Base-by-base conservation (phyloP, 2,113 vertebrate species). In the Cyanistes caeruleus region DNA sequence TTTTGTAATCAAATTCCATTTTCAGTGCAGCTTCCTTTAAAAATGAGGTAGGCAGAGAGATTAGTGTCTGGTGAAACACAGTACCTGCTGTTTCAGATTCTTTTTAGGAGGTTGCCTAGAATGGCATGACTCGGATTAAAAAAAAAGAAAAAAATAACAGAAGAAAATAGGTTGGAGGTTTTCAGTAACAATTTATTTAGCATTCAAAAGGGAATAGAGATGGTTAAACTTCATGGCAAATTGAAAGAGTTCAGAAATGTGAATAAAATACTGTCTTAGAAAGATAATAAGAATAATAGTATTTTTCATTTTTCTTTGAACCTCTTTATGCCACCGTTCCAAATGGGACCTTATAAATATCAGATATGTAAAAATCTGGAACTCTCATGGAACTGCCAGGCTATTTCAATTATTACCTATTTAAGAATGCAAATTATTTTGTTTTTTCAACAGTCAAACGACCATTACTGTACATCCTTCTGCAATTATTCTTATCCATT, bases 101-200 rank as follows among this genome's bases (percentile, higher is more conserved):
- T 60, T 94, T 39, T 92, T 81, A 77, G 33, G n/a, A 78, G 28
- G 24, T 58, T 92, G 60, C 87, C n/a, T 68, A 56, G 44, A 84
- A 85, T 62, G 49, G 91, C 53, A 81, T 27, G 15, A 81, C 74
- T 96, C 63, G 92, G 44, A 95, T 41, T 33, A 30, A 90, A 89
- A 77, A 90, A 80, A 67, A 18, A 10, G 4, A 1, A 30, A 48
- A 13, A 82, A 60, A n/a, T 5, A 52, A 3, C 20, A 70, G 15
- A 88, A 84, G 91, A 87, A 95, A 93, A 30, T 72, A 84, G 49
- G 89, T 93, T 35, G 21, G 48, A 51, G 35, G 80, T 84, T 80
- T 33, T 69, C 82, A 80, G 60, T 84, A 94, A 60, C 70, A 97
- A 95, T 97, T 97, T 97, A 94, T 96, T 91, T 89, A 60, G 39